These are phyloP conservation scores for Paramormyrops kingsleyae DNA, from an alignment of 2,113 vertebrate genomes.

Conservation along the genomic window DNA sequence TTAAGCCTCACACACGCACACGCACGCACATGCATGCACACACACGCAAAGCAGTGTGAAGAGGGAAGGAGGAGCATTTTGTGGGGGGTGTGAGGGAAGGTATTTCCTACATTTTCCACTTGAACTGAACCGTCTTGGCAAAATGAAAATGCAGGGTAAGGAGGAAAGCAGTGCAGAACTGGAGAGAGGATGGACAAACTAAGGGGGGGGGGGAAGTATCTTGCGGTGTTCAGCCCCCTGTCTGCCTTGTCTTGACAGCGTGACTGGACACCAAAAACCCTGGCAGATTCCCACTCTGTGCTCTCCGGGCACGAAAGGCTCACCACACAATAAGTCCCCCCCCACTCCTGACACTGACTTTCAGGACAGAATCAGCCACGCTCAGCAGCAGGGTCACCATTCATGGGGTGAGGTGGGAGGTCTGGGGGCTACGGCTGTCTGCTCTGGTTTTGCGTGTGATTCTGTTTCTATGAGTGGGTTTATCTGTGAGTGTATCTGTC, in stretches of 20 bases:
- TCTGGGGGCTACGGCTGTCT: too few species aligned
- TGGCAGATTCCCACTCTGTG: not conserved
- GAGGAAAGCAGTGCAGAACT: constrained; percentile 35
- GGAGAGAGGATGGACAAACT: constrained; percentile 19
- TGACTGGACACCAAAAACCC: not conserved
- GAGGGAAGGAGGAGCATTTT: constrained; percentile 40
- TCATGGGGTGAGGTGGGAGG: not conserved
- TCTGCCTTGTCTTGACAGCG: not conserved
- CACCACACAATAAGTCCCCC: not conserved
- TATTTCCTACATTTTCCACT: constrained; percentile 62
- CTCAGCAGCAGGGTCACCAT: not conserved
- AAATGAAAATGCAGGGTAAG: constrained; percentile 40
- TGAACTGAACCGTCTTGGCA: constrained; percentile 60
- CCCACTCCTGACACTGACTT: not conserved
- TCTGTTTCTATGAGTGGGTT: not conserved
- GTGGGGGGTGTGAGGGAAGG: constrained; percentile 27
- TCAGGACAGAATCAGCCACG: not conserved
- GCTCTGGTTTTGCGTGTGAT: not conserved
- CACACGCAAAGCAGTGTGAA: constrained; percentile 34
- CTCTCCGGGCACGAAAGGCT: not conserved
- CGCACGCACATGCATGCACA: not conserved
- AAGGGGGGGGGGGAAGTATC: constrained; percentile 8
- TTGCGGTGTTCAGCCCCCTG: constrained; percentile 29
- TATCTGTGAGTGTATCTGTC: constrained; percentile 1
- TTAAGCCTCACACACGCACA: not conserved